phyloP scores from a whole-genome alignment of 2,888 invertebrate species.

The Branchellion lobata region DNA sequence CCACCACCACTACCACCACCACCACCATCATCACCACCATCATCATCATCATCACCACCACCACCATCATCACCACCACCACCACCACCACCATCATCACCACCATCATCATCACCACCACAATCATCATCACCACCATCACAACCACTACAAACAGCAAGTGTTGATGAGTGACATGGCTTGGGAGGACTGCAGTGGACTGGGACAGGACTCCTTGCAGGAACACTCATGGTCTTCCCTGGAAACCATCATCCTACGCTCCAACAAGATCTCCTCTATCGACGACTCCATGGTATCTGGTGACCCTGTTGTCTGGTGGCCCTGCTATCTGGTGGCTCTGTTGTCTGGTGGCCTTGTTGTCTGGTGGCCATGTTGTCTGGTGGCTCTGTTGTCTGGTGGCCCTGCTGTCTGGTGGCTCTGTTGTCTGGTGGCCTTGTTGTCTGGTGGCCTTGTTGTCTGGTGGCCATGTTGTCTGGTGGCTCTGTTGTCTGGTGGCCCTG shows the following conservation, averaged over 20 bases:
- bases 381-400: no score
- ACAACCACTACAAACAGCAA: conserved; percentile 30
- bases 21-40: no score
- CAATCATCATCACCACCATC: conserved; percentile 41
- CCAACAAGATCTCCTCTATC: conserved; percentile 11
- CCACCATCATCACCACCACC: conserved; percentile 32
- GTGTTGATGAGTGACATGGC: conserved; percentile 30
- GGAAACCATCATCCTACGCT: not conserved
- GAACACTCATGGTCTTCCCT: conserved; percentile 30
- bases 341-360: no score
- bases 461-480: no score
- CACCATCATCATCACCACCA: conserved; percentile 45
- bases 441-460: no score
- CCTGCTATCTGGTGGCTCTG: no score
- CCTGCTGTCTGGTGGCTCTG: no score
- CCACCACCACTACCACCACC: no score
- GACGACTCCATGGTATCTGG: conserved; percentile 16
- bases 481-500: no score
- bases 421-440: no score
- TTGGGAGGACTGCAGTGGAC: conserved; percentile 2
- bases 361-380: no score
- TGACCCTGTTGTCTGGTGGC: no score
- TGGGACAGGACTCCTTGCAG: not conserved
- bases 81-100: conserved; percentile 5
- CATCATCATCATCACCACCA: conserved; percentile 34